Evolutionary conservation across 2,888 invertebrate genomes (phyloP).

Genomic region (Parnassius orleans): DNA sequence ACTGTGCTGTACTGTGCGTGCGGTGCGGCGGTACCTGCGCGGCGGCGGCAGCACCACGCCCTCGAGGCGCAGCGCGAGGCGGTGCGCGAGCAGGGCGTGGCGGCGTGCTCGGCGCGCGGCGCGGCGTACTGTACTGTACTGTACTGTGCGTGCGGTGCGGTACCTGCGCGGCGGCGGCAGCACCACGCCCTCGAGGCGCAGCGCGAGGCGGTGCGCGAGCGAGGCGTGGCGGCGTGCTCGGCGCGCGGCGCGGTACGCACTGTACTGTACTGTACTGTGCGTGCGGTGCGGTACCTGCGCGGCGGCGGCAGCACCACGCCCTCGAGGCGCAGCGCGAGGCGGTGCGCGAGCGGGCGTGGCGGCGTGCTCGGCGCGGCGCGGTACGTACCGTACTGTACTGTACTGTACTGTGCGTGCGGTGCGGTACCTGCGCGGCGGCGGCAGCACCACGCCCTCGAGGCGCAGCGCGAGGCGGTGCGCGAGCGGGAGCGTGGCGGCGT

Average conservation of each 20-base stretch:
- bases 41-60: slow-evolving; percentile 89
- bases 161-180: slow-evolving; percentile 85
- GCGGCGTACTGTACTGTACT: no score
- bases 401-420: slow-evolving; percentile 53
- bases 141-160: slow-evolving; percentile 54
- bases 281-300: slow-evolving; percentile 78
- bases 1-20: slow-evolving; percentile 90
- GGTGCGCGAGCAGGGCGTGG: slow-evolving; percentile 88
- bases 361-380: slow-evolving; percentile 87
- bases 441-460: slow-evolving; percentile 95
- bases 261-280: slow-evolving; percentile 51
- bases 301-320: slow-evolving; percentile 89
- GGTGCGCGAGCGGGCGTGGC: slow-evolving; percentile 91
- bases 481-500: slow-evolving; percentile 90
- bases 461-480: slow-evolving; percentile 94
- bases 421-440: slow-evolving; percentile 82
- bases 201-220: slow-evolving; percentile 91
- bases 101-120: no score
- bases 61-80: slow-evolving; percentile 95
- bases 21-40: slow-evolving; percentile 80
- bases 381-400: no score
- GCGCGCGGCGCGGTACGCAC: slow-evolving; percentile 69
- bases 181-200: slow-evolving; percentile 96
- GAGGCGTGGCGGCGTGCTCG: slow-evolving; percentile 91
- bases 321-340: slow-evolving; percentile 95